phyloP scores from a whole-genome alignment of 2,888 invertebrate genomes.

The Microplitis deprimator region DNA sequence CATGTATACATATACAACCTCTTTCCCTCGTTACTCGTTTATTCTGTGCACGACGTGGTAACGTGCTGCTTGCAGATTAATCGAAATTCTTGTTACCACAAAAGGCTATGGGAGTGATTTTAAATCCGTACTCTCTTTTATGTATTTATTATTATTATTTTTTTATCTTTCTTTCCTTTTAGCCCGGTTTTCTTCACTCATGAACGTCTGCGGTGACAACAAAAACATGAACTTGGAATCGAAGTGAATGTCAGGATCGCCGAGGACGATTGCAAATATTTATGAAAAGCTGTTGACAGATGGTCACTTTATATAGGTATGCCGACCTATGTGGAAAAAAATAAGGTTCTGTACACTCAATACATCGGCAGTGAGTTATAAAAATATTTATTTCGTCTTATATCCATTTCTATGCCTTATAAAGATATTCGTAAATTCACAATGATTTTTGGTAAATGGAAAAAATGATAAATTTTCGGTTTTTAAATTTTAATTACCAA shows the following conservation, averaged over 20 bases:
- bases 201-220: background rate
- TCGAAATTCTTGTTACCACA: slow-evolving; percentile 42
- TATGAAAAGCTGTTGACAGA: slow-evolving; percentile 20
- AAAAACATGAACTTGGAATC: slow-evolving; percentile 17
- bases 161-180: background rate
- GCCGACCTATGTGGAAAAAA: background rate
- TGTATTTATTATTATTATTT: background rate
- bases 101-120: slow-evolving; percentile 39
- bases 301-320: slow-evolving; percentile 5
- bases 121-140: slow-evolving; percentile 29
- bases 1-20: slow-evolving; percentile 20
- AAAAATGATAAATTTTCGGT: too few species aligned
- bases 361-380: background rate
- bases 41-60: slow-evolving; percentile 39
- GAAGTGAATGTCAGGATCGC: slow-evolving; percentile 23
- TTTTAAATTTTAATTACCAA: too few species aligned
- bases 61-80: slow-evolving; percentile 45
- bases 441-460: too few species aligned
- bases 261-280: slow-evolving; percentile 28
- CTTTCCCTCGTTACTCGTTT: slow-evolving; percentile 40
- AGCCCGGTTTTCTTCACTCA: slow-evolving; percentile 3
- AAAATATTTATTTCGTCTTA: background rate
- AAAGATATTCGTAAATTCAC: background rate
- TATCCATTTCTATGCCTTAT: background rate
- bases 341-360: background rate